Evolutionary conservation across 1,140 invertebrate genomes (phyloP).

Genomic region (Leucophenga varia): DNA sequence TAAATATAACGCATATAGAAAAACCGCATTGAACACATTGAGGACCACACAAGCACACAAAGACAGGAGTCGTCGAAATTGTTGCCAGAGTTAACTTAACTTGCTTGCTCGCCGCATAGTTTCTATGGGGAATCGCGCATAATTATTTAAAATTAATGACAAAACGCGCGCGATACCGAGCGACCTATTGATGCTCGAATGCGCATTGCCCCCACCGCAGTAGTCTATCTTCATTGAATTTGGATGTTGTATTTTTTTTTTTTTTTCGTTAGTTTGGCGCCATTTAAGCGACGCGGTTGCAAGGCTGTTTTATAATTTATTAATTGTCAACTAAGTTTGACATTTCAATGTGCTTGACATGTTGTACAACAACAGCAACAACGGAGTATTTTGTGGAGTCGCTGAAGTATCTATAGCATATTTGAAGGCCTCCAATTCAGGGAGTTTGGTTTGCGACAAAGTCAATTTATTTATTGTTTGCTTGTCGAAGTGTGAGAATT

Average conservation of each 20-base stretch:
- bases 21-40: no score
- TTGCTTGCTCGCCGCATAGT: slow-evolving; percentile 34
- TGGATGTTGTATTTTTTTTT: no score
- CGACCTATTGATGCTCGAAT: no score
- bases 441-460: slow-evolving; percentile 1
- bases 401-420: slow-evolving; percentile 9
- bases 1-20: not conserved
- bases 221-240: no score
- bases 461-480: slow-evolving; percentile 45
- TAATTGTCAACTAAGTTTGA: slow-evolving; percentile 54
- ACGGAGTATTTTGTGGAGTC: no score
- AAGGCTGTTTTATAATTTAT: slow-evolving; percentile 41
- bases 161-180: slow-evolving; percentile 3
- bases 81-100: no score
- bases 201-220: no score
- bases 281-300: slow-evolving; percentile 37
- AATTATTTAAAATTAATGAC: slow-evolving; percentile 54
- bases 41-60: slow-evolving; percentile 25
- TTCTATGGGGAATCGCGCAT: slow-evolving; percentile 24
- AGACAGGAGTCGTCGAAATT: no score
- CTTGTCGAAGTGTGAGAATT: slow-evolving; percentile 51
- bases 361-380: no score
- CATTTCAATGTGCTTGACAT: slow-evolving; percentile 43
- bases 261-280: slow-evolving; percentile 26
- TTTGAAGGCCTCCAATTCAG: no score